phyloP scores from a whole-genome alignment of 2,797 vertebrate genomes.

The Pelodytes ibericus region DNA sequence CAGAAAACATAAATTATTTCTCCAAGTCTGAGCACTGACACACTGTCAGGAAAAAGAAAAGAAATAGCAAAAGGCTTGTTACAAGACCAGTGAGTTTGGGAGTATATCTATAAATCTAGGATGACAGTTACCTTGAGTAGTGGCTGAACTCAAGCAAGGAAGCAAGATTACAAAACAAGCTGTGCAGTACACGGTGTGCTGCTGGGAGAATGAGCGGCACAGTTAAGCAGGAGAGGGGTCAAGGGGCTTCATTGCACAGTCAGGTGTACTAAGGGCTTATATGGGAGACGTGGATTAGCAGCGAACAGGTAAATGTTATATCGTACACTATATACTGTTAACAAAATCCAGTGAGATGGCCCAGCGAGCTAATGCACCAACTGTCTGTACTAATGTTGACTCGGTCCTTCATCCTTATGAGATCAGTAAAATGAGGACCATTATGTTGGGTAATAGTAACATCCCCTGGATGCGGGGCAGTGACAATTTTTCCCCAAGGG shows the following conservation, averaged over 20 bases:
- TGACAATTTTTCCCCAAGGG: too few relatives aligned
- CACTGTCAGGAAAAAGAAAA: conserved; percentile 48
- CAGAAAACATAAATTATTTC: conserved; percentile 56
- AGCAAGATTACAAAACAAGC: conserved; percentile 34
- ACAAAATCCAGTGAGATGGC: too few relatives aligned
- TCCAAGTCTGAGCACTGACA: conserved; percentile 46
- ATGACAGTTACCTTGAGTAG: conserved; percentile 50
- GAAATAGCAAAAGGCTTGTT: conserved; percentile 52
- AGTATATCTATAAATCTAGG: conserved; percentile 50
- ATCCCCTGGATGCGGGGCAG: too few relatives aligned
- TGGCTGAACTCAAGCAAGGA: conserved; percentile 23
- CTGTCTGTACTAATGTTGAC: too few relatives aligned
- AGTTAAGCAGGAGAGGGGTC: conserved; percentile 5
- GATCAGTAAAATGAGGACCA: too few relatives aligned
- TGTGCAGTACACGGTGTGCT: conserved; percentile 19
- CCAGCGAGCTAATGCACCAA: too few relatives aligned
- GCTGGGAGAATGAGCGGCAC: background rate
- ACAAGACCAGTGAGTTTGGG: conserved; percentile 47
- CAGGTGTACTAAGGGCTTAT: background rate
- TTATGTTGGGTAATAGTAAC: too few relatives aligned
- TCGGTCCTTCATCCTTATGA: too few relatives aligned
- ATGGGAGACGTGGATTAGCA: too few relatives aligned
- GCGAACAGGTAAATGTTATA: too few relatives aligned
- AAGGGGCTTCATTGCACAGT: background rate
- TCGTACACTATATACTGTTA: too few relatives aligned